Percentiles rank a stretch among this genome's conserved stretches.
Conservation (phyloP, 2,113 vertebrate species). For the Antigone vipio region DNA sequence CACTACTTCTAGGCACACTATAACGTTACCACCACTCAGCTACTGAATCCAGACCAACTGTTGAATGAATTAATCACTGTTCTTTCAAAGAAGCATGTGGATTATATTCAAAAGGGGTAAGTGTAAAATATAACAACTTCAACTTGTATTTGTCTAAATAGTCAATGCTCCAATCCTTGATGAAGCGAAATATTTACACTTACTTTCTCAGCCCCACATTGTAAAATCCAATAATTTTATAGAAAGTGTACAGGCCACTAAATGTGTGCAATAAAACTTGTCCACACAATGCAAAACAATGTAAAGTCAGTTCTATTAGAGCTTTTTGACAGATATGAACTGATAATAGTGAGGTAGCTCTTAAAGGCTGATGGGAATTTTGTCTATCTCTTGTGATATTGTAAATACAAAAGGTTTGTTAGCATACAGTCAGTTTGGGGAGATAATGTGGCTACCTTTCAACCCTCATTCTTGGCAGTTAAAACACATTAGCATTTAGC, state of each 20-base stretch:
- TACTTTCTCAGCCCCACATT: background rate
- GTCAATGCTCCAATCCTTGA: background rate
- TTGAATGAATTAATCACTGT: constrained; percentile 84
- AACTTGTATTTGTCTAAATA: background rate
- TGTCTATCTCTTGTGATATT: background rate
- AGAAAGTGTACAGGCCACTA: background rate
- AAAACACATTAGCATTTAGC: background rate
- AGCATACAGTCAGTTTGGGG: background rate
- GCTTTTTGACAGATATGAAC: background rate
- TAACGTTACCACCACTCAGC: constrained; percentile 88
- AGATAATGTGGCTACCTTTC: background rate
- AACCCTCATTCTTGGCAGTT: background rate
- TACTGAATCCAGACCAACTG: constrained; percentile 87
- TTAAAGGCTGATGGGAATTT: background rate
- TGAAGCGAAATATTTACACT: background rate
- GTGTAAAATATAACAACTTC: background rate
- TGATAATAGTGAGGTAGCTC: background rate
- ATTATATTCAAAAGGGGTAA: constrained; percentile 92
- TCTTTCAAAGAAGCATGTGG: constrained; percentile 85
- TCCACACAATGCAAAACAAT: background rate
- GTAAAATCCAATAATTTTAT: background rate
- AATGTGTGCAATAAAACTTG: background rate
- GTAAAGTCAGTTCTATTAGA: background rate
- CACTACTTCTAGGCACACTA: constrained; percentile 82
- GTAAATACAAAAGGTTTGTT: background rate